Base-by-base conservation (phyloP, 2,797 vertebrate genomes). In the Takifugu rubripes region DNA sequence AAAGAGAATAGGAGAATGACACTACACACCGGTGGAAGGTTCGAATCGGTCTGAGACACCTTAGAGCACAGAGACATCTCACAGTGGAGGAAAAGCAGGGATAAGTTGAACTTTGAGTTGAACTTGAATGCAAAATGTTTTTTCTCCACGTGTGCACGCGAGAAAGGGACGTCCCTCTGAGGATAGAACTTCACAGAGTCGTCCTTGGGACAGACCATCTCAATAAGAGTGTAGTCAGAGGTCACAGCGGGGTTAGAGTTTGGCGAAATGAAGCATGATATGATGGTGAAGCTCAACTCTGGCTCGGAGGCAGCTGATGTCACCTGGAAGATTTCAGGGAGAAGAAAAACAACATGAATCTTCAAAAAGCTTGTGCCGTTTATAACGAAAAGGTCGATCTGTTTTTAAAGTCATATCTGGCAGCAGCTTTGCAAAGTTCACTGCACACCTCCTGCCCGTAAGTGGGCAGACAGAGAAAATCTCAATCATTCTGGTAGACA, bases 141-240 rank as follows among this genome's bases (percentile, higher is more conserved):
- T 74, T 80, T 94, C 44, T 94, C 91, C 8, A 61, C 83, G 66
- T 92, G 91, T 0, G 84, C 58, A 0, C 85, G 81, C 0, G 75
- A 72, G 25, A 85, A 16, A 0, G 74, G 89, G 58, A 93, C 87
- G 56, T 89, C 87, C 14, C 54, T 89, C 62, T 79, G 89, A 55
- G 81, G 66, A 68, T 93, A 93, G 87, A 91, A 93, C 43, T 55
- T 88, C 60, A 99, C 84, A 3, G 95, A 94, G 69, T 94, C 92
- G 17, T 98, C 96, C 15, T 79, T 93, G 5, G 95, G 94, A 80
- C 97, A 99, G 74, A 98, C 91, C n/a, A 95, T 98, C 88, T 96
- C 91, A 55, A 98, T 97, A 74, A 98, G 91, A 5, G 84, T 86
- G 66, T 96, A 98, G 46, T 92, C 84, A 1, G 93, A 94, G 68